Evolutionary conservation across 2,888 invertebrate genomes (phyloP), one percentile per base, ranked within the genome.

Genomic region (Hesperia comma): DNA sequence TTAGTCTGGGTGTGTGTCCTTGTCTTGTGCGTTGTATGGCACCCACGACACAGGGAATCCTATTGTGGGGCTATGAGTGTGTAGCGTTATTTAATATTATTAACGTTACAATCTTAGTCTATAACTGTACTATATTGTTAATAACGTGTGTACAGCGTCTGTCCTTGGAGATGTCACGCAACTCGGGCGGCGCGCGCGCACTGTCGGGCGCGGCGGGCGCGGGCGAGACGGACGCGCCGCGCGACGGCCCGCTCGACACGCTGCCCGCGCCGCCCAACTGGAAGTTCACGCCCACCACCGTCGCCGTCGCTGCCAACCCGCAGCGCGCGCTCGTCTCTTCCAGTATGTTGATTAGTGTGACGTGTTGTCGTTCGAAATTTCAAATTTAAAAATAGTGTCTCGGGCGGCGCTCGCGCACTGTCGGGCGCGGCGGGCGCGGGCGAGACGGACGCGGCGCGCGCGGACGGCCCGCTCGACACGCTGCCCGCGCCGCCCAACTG

Each of bases 161-260:
- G 60, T 94, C 95, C 0, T 92, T 95, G 62, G 95, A 96, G 84
- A 95, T 95, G 86, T 94, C 95, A 2, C 93, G 95, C 67, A 95
- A 95, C 83, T 94, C 95, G 0, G 92, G 94, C 26, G 88, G 94
- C n/a, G 86, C 80, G 17, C 67, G 77, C 0, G 74, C 78, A 46
- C 69, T 78, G 43, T 78, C 76, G 63, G 71, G 68, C 32, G 71
- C 74, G 3, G 75, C 70, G 40, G n/a, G n/a, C n/a, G 63, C 67
- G 54, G 74, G 72, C 58, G 83, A 80, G 51, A 69, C 76, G 0
- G 90, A 88, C 78, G 81, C 83, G 70, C 83, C 87, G 2, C 68
- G 88, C 15, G 91, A 91, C 80, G 71, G 77, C 7, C 72, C 83
- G 57, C 79, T 77, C 71, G 90, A 90, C 66, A 72, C 83, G 2